Base-by-base conservation (phyloP, 1,140 invertebrate genomes). In the Caligus rogercresseyi region DNA sequence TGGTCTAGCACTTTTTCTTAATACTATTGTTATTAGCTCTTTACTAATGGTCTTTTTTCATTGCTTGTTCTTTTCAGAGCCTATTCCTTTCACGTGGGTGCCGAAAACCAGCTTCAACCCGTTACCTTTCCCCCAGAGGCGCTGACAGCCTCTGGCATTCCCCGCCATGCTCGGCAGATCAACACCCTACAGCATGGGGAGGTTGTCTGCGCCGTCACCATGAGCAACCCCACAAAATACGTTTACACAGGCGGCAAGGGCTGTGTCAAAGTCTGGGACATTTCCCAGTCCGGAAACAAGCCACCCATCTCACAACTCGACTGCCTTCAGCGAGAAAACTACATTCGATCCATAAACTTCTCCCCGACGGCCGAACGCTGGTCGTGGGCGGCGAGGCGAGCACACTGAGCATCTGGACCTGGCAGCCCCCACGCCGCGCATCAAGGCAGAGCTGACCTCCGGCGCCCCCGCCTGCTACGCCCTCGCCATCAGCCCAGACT, bases 241-340 rank as follows among this genome's bases (percentile, higher is more conserved):
- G 90, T 97, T 3, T 98, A 95, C 74, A 98, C 94, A 14, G 94
- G 94, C n/a, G 94, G 94, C 60, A 97, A 97, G 75, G 92, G 94
- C 54, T 96, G 91, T 76, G 93, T 98, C 54, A 98, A 97, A 77
- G 86, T 97, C 0, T 83, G 72, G 71, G 71, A 84, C 72, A 87
- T 94, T 68, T 85, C 84, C 69, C 85, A 88, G 69, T 83, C 86
- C 1, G 82, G 80, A 14, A 81, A 76, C 55, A 86, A 87, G 67
- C 84, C 79, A 16, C 89, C 89, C 3, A 81, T 95, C 1, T 87
- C 87, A 64, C 90, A 93, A 72, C 74, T 96, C 54, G 90, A 96
- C 74, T 97, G 92, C 74, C 76, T 94, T 77, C 84, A 92, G 83
- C 79, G 90, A 61, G 92, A 97, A 74, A 96, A 93, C 75, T 98